Conservation (phyloP, 2,113 vertebrate genomes). For the Sturnus vulgaris region DNA sequence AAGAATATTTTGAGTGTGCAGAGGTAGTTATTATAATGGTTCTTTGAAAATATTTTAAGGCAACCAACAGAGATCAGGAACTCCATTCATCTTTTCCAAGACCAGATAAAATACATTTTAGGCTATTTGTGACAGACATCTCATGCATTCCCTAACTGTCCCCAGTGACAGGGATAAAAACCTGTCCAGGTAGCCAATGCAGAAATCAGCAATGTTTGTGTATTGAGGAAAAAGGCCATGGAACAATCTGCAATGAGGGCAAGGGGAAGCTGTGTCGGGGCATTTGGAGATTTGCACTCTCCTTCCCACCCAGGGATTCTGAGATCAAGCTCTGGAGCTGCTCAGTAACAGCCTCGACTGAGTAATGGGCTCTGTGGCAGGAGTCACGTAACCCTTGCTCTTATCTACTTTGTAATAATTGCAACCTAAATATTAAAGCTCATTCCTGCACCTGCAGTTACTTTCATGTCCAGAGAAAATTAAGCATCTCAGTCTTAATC, state of each 20-base stretch:
- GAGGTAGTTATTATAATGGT: background rate
- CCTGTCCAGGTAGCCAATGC: background rate
- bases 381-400: constrained; percentile 27
- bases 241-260: background rate
- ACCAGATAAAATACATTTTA: background rate
- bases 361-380: background rate
- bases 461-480: constrained; percentile 30
- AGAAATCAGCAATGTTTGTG: background rate
- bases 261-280: rapidly evolving
- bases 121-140: background rate
- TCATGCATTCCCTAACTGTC: background rate
- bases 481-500: constrained; percentile 31
- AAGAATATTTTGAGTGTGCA: background rate
- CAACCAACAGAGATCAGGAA: background rate
- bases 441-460: constrained; percentile 20
- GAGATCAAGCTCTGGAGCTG: background rate
- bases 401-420: constrained; percentile 39
- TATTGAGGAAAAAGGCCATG: background rate
- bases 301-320: background rate
- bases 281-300: background rate
- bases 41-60: background rate
- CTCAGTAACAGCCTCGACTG: background rate
- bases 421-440: constrained; percentile 22
- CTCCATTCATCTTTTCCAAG: background rate
- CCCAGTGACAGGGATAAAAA: background rate